Percentiles rank a stretch among this genome's conserved stretches.
Evolutionary conservation across 1,140 invertebrate species (phyloP).

Genomic region (Ladona fulva): DNA sequence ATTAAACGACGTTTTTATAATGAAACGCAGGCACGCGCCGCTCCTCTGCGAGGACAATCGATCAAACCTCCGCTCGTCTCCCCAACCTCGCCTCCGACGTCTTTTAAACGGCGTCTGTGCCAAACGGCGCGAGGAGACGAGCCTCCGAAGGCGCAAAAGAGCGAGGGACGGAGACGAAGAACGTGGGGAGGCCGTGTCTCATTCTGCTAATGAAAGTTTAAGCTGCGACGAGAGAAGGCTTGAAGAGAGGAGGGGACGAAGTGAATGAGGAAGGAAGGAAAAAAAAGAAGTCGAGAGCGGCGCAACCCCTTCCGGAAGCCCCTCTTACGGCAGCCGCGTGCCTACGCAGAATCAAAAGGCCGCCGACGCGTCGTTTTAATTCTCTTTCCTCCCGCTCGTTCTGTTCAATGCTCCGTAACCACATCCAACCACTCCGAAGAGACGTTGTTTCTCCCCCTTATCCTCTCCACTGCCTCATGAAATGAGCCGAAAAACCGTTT

Average conservation of each 20-base stretch:
- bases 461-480: neutral
- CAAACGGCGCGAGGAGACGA: no score
- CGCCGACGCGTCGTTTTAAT: neutral
- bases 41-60: no score
- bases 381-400: neutral
- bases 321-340: neutral
- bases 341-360: neutral
- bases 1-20: no score
- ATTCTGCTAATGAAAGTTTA: neutral
- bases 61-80: no score
- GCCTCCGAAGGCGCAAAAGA: neutral
- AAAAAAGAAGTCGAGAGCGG: no score
- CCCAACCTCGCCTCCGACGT: no score
- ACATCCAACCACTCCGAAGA: neutral
- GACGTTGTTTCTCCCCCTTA: neutral
- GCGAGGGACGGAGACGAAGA: neutral
- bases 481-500: neutral
- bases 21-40: no score
- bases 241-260: no score
- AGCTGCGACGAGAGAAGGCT: neutral
- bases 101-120: no score
- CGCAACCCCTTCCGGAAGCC: no score
- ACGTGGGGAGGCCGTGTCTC: neutral
- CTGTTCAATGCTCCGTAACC: neutral
- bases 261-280: no score